phyloP scores from a whole-genome alignment of 2,888 invertebrate species.

The Heteromurus nitidus region DNA sequence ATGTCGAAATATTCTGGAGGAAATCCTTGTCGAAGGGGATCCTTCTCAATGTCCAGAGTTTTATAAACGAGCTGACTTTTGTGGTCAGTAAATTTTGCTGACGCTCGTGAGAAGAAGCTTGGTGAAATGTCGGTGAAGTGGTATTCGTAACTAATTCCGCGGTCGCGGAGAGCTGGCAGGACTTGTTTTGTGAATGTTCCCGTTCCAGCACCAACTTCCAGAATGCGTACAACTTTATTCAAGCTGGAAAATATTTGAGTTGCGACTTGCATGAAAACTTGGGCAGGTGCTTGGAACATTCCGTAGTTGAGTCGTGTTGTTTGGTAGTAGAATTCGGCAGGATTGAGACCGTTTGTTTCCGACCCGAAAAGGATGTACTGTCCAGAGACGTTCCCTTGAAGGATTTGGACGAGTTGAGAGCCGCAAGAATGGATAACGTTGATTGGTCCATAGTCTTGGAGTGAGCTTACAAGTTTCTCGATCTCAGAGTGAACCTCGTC shows the following conservation, averaged over 20 bases:
- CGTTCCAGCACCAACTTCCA: constrained; percentile 63
- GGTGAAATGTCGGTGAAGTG: constrained; percentile 36
- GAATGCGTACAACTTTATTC: constrained; percentile 43
- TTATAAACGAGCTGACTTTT: not conserved
- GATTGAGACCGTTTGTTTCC: not conserved
- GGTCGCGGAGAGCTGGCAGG: not conserved
- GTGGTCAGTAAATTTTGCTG: not conserved
- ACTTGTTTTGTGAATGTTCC: constrained; percentile 34
- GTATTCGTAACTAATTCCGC: constrained; percentile 7
- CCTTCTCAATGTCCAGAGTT: constrained; percentile 39
- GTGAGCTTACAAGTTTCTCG: not conserved
- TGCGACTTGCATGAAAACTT: not conserved
- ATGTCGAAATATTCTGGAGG: constrained; percentile 42
- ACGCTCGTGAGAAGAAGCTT: constrained; percentile 9
- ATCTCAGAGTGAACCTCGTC: not conserved
- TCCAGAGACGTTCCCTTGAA: not conserved
- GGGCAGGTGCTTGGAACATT: not conserved
- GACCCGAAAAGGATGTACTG: constrained; percentile 19
- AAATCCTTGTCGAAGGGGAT: constrained; percentile 46
- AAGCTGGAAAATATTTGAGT: too few relatives aligned
- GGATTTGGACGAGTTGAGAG: constrained; percentile 4
- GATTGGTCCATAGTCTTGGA: not conserved
- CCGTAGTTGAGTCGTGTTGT: constrained; percentile 11
- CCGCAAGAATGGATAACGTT: constrained; percentile 14
- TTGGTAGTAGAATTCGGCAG: constrained; percentile 16